Evolutionary conservation across 2,888 invertebrate genomes (phyloP), one percentile per base, ranked within the genome.

Genomic region (Agrilus mali): DNA sequence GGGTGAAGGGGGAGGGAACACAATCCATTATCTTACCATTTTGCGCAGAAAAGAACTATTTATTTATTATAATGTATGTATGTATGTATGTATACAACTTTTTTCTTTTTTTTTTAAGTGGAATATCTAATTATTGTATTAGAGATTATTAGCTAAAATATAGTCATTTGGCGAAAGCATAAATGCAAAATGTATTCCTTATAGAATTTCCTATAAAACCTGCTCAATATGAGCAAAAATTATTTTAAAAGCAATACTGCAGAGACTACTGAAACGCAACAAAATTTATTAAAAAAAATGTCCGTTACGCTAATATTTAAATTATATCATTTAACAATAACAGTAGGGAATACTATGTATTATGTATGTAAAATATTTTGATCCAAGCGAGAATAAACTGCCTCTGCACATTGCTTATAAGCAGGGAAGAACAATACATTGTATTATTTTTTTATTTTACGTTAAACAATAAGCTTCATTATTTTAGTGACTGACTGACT

Each of bases 351-450:
- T 27, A 27, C 27, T 10, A 27, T 27, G 20, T 20, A 20, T 33
- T 15, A 35, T 22, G 17, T 33, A 17, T 20, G 16, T 27, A 31
- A 33, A 27, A 43, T 35, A 35, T 35, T 34, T 40, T n/a, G n/a
- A n/a, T n/a, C n/a, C 35, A 32, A 39, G 27, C 36, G 12, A 8
- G n/a, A 27, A 31, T 37, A 20, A 36, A 40, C 16, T 40, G 53
- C 55, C 60, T 60, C 59, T 57, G 59, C 53, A 58, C 51, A 53
- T 54, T 53, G 54, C 58, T 58, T 50, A 51, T 44, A 52, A 46
- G 50, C 53, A 58, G 55, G 61, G 60, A 62, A 62, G 61, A 62
- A 61, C 63, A 59, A 59, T 60, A 59, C 58, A 60, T 57, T 57
- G 57, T 60, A 57, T 60, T 55, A 27, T 27, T 27, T 10, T 27